These are phyloP conservation scores for Falco rusticolus DNA, from an alignment of 2,797 vertebrate genomes.

Conservation along the genomic window DNA sequence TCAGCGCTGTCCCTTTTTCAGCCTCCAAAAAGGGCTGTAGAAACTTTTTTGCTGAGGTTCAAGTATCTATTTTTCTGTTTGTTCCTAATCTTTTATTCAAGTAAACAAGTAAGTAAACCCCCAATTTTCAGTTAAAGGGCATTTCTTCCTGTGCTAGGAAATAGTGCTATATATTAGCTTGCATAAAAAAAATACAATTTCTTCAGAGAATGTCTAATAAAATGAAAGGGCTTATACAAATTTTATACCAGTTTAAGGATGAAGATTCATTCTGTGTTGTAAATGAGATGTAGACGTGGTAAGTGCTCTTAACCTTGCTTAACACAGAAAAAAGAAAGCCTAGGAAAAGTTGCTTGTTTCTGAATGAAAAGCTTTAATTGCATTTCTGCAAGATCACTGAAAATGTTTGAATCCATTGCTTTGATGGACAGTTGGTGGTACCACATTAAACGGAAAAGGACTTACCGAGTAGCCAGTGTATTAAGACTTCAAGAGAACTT, in stretches of 20 bases:
- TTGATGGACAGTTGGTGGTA: not conserved
- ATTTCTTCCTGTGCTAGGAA: not conserved
- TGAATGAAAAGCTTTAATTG: not conserved
- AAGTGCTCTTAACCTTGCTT: not conserved
- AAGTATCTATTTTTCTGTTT: not conserved
- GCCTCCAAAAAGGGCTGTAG: not conserved
- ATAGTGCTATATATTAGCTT: not conserved
- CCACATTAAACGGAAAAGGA: not conserved
- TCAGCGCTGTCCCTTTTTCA: not conserved
- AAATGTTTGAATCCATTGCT: not conserved
- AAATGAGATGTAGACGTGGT: not conserved
- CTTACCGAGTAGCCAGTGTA: rapidly evolving
- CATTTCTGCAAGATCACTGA: not conserved
- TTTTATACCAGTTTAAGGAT: not conserved
- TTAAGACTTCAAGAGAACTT: not conserved
- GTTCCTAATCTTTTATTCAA: not conserved
- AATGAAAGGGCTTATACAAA: not conserved
- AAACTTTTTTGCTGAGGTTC: not conserved
- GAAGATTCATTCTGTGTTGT: not conserved
- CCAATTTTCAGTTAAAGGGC: not conserved
- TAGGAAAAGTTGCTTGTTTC: not conserved
- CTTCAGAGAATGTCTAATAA: not conserved
- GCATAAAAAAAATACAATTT: not conserved
- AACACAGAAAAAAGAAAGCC: not conserved
- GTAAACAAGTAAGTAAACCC: not conserved